Conservation (phyloP, 2,797 vertebrate species). For the Pangasius krempfi region DNA sequence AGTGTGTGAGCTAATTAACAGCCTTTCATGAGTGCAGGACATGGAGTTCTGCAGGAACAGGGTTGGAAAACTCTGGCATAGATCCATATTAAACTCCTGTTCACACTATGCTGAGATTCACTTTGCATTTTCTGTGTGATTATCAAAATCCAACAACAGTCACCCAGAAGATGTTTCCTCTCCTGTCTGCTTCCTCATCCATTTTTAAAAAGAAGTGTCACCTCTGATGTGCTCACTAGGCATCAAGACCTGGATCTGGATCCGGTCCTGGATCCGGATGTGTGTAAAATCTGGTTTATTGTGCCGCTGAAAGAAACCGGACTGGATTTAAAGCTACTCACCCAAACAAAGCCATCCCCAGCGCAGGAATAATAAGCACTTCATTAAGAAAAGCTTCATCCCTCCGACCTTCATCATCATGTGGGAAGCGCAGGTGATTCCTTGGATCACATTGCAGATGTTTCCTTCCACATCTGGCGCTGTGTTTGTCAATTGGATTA, state of each 20-base stretch:
- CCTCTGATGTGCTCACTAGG: no score
- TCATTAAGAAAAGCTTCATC: constrained; percentile 53
- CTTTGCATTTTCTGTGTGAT: background rate
- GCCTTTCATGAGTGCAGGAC: background rate
- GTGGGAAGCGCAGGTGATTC: constrained; percentile 45
- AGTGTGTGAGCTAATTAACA: background rate
- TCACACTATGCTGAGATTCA: background rate
- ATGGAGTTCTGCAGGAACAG: background rate
- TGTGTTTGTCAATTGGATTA: constrained; percentile 13
- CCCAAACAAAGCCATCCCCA: constrained; percentile 62
- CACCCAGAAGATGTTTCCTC: background rate
- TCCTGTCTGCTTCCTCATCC: background rate
- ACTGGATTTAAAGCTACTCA: constrained; percentile 50
- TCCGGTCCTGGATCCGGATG: background rate
- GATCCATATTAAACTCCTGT: background rate
- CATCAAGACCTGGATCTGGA: background rate
- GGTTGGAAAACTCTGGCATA: background rate
- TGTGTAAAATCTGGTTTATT: constrained; percentile 12
- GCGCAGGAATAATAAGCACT: constrained; percentile 58
- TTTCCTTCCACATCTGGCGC: constrained; percentile 29
- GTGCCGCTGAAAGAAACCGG: background rate
- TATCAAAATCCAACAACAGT: background rate
- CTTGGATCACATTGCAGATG: constrained; percentile 54
- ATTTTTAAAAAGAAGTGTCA: background rate
- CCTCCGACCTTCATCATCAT: constrained; percentile 54